Base-by-base conservation (phyloP, 2,888 invertebrate genomes). In the Mesorhabditis sp. region DNA sequence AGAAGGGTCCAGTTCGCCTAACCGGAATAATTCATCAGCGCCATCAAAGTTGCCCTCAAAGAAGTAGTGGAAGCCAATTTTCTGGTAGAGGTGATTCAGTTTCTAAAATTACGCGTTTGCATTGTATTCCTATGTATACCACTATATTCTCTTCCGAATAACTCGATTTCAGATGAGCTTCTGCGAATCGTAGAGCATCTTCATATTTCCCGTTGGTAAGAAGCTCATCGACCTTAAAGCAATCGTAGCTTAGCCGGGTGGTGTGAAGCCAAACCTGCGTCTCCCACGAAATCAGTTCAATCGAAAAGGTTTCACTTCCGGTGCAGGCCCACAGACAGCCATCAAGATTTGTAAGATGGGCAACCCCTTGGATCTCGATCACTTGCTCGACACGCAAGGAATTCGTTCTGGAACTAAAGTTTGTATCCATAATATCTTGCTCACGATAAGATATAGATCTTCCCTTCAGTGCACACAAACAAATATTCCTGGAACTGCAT, bases 321-420 rank as follows among this genome's bases (percentile, higher is more conserved):
- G 89, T 87, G 7, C 87, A 86, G 5, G 88, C 87, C 80, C 88
- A 88, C 15, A 89, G 75, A 70, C 87, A 86, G 5, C 89, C 89
- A 83, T 89, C 89, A 82, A 87, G 88, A 74, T 89, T 88, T 10
- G 87, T 88, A 43, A 89, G 78, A 67, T 82, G 85, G 15, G 83
- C 83, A 7, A 88, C 89, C 50, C 88, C 88, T 71, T 86, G 85
- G 77, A 89, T 89, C 45, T 86, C 87, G 45, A 89, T 85, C 7
- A 87, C 86, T 78, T 89, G 89, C 76, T 89, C 89, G 74, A 87
- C 87, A 67, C 88, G 87, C 74, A 88, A 88, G 77, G 89, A 89
- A 69, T 88, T 76, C 71, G 88, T 86, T 78, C 89, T 89, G 81
- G 43, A 80, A 79, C 42, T 67, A 64, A 62, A 28, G 6, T n/a